Conservation (phyloP, 1,140 invertebrate genomes). For the Dendrolimus kikuchii region DNA sequence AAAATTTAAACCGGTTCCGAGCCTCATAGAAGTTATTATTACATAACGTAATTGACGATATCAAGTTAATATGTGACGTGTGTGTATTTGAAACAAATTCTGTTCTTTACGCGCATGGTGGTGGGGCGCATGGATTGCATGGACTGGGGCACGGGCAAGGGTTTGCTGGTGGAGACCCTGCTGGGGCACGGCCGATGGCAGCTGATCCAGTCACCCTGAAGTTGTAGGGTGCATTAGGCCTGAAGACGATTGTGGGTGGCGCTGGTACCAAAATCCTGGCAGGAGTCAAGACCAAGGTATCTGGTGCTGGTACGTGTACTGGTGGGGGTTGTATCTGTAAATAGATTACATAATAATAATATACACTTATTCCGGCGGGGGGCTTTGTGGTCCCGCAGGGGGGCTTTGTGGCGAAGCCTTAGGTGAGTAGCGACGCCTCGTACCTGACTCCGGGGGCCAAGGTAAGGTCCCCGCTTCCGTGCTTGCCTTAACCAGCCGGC, state of each 20-base stretch:
- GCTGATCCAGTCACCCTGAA: conserved; percentile 34
- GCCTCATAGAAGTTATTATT: no score
- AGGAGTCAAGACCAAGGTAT: conserved; percentile 28
- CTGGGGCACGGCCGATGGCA: conserved; percentile 9
- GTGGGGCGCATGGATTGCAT: conserved; percentile 8
- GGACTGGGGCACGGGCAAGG: conserved; percentile 12
- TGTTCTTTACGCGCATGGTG: conserved; percentile 12
- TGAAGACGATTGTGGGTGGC: conserved; percentile 39
- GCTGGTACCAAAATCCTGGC: conserved; percentile 38
- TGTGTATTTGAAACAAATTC: no score
- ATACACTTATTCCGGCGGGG: no score
- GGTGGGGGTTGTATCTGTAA: conserved; percentile 35
- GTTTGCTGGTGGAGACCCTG: background rate
- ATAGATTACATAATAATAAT: background rate
- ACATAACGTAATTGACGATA: no score
- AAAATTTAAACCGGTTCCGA: no score
- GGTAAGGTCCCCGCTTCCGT: no score
- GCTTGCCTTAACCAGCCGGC: no score
- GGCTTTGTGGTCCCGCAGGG: no score
- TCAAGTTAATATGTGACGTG: no score
- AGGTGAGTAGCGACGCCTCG: no score
- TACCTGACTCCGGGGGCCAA: no score
- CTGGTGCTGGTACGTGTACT: conserved; percentile 29
- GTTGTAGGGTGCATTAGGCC: conserved; percentile 27
- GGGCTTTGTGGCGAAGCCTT: no score